Evolutionary conservation across 2,113 vertebrate species (phyloP), one percentile per base, ranked within the genome.

Genomic region (Rhinolophus sinicus): DNA sequence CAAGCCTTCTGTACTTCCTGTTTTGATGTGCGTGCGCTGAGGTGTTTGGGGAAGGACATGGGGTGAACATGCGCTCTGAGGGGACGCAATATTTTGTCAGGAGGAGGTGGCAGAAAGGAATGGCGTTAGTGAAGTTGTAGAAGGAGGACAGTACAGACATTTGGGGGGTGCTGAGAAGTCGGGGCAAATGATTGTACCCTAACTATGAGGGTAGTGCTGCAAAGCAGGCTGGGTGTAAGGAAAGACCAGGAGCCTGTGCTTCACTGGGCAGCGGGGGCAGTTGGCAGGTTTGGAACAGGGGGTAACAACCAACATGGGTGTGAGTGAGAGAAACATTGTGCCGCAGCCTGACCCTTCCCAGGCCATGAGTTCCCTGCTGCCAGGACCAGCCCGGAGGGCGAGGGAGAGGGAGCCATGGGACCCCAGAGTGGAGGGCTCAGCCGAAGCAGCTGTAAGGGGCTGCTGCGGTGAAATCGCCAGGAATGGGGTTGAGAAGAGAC

Each of bases 271-370:
- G 5, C 2, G 1, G 67, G 30, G 38, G 19, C 12, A 15, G 47
- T 0, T 5, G 33, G 86, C 47, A 24, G 35, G 6, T 24, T 47
- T 67, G 9, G 67, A 47, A 54, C 21, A 62, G 26, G 6, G 22
- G 67, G 1, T 56, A 12, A 13, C 3, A 2, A 3, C 24, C 22
- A 6, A 0, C 0, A 0, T 13, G 2, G 6, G 5, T 44, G 3
- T n/a, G 26, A n/a, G 44, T 33, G 90, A 52, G 44, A 33, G 22
- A 4, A 52, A 33, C 24, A 11, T 62, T n/a, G 44, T 15, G 40
- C n/a, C 0, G 2, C 40, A 85, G 44, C 30, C 54, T 14, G 72
- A 62, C 5, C 35, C 47, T 28, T 50, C 85, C 67, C 4, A 8
- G 24, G 15, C 6, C 0, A 0, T 18, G 73, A 50, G 62, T 18